Evolutionary conservation across 2,113 vertebrate species (phyloP).

Genomic region (Neodon shergylaensis): DNA sequence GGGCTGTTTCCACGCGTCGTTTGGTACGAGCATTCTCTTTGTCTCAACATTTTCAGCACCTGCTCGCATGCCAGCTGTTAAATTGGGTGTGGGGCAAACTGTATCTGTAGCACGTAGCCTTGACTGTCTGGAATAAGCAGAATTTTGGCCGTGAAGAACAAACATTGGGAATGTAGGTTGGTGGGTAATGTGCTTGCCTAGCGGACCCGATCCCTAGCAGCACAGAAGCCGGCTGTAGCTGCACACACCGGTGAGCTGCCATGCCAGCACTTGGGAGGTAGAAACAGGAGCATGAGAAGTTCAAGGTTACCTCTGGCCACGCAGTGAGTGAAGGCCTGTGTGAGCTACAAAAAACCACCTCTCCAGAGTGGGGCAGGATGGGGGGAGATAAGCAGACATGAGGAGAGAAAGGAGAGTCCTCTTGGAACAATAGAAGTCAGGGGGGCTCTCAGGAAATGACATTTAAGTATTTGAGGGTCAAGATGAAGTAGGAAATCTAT

Average conservation of each 20-base stretch:
- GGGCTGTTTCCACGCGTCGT: background rate
- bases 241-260: background rate
- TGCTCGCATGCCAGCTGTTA: background rate
- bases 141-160: background rate
- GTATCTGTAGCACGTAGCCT: background rate
- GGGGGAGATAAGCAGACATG: background rate
- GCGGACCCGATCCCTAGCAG: background rate
- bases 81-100: background rate
- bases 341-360: background rate
- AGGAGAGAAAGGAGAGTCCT: background rate
- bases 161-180: background rate
- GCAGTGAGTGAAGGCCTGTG: background rate
- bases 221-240: background rate
- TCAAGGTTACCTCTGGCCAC: background rate
- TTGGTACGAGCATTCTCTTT: background rate
- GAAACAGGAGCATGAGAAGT: background rate
- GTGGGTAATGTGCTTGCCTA: background rate
- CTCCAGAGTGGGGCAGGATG: rapidly evolving
- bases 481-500: background rate
- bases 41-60: background rate
- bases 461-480: background rate
- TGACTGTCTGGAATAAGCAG: background rate
- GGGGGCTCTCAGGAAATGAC: background rate
- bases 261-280: background rate
- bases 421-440: background rate